Base-by-base conservation (phyloP, 64 coral and sea anemone species). In the Dendronephthya gigantea region DNA sequence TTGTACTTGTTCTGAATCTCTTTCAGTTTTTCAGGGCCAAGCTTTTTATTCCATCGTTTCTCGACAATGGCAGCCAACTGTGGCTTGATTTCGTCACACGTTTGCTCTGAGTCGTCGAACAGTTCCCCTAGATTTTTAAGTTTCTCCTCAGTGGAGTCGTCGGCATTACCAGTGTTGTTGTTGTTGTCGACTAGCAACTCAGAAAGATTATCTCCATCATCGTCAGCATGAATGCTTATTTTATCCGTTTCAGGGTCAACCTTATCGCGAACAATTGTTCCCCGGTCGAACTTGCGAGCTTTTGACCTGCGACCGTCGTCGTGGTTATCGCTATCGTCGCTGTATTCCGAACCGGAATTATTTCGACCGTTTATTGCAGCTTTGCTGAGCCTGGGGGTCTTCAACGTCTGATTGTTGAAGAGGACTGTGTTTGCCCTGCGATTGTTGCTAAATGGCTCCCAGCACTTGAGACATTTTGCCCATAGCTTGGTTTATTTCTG, bases 41-140 rank as follows among this genome's bases (percentile, higher is more conserved):
- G 72, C 22, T 79, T 79, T 79, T 79, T 79, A 12, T 4, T 34
- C 72, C 72, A 79, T 12, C 72, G 72, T 79, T 79, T 79, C 9
- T 79, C 22, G 72, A 19, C 28, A 8, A 79, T 15, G 32, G 10
- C 30, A 36, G 72, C 72, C 7, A 79, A 33, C 10, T 34, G 10
- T 8, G n/a, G 72, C 36, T 79, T 8, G 32, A 79, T 79, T 34
- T 79, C 72, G 1, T 79, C 22, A 33, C 72, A 8, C 30, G 31
- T 79, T 8, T 8, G 9, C 12, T 79, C 72, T 15, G 10, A 0
- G 0, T 79, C 72, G 9, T 79, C 72, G 10, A 79, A 39, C 11
- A 19, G 9, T 34, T 34, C 22, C 9, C 9, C 72, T 17, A 79
- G 72, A 19, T 39, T 19, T 2, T 34, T 8, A 9, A 79, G 72